Evolutionary conservation across 64 coral and sea anemone species (phyloP), one percentile per base, ranked within the genome.

Genomic region (Acropora yongei): DNA sequence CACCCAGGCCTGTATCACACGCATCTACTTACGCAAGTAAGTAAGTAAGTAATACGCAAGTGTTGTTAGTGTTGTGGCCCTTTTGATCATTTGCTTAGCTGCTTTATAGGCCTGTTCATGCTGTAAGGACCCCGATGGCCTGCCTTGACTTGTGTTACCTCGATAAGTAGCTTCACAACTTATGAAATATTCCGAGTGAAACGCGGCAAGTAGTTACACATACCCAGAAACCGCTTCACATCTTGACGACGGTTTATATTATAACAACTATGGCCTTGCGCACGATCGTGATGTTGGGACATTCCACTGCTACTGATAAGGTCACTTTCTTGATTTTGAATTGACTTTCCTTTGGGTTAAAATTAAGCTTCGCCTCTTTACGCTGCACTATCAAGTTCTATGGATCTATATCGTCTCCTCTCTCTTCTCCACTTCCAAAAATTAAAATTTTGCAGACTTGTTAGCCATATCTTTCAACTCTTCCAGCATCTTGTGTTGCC

Each of bases 1-100:
- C 89, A 49, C 88, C 88, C 77, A 90, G 53, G 77, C 77, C 88
- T 90, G 76, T 90, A 77, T 81, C 63, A 80, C 88, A 72, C 1
- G 60, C 63, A 47, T 86, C 66, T 67, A 86, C 44, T 90, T 90
- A 63, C 80, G 30, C 68, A 90, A 3, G 80, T 63, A 80, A 57
- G 80, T 19, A 77, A 77, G 1, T 90, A 80, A 43, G 69, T 90
- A 44, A 90, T 77, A 41, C 80, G 30, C 88, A 80, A 90, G 74
- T 39, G 49, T 71, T 78, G 47, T 74, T 12, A 91, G 69, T 1
- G 77, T 72, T 74, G 6, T 74, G 1, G 68, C 68, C 50, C 47
- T 75, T 48, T 40, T 69, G 18, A 76, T 74, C 49, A 74, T 0
- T 16, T 47, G 43, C 75, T 72, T 88, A 41, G 86, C 78, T 80